These are phyloP conservation scores for Stictocephala bisonia DNA, from an alignment of 2,888 invertebrate species.

Conservation along the genomic window DNA sequence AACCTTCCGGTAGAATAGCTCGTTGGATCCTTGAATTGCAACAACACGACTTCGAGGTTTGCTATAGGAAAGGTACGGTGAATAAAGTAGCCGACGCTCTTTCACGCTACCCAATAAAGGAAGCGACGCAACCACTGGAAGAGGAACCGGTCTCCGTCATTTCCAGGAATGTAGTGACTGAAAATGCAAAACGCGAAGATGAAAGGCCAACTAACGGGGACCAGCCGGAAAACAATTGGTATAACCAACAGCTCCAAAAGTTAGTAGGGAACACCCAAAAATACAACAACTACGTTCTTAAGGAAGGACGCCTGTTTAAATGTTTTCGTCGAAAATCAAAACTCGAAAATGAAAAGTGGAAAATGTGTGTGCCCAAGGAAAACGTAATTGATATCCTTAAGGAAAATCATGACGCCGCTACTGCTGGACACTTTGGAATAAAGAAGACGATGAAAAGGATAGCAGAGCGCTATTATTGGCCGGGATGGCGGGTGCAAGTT, in stretches of 20 bases:
- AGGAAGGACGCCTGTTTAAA: too few species aligned
- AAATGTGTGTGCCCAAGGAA: not conserved
- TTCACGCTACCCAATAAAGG: not conserved
- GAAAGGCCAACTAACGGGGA: not conserved
- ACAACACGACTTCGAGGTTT: conserved; percentile 16
- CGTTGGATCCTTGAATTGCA: conserved; percentile 54
- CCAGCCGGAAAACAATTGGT: not conserved
- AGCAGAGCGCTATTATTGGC: conserved; percentile 3
- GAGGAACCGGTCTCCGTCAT: not conserved
- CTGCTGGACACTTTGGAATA: conserved; percentile 11
- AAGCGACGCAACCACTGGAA: too few species aligned
- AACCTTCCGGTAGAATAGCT: conserved; percentile 49
- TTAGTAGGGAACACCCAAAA: not conserved
- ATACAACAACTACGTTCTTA: not conserved
- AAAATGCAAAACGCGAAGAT: not conserved
- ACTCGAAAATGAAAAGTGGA: not conserved
- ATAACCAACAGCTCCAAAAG: not conserved
- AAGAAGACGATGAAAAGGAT: not conserved
- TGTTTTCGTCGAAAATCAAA: not conserved
- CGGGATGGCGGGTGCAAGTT: not conserved
- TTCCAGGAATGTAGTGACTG: not conserved
- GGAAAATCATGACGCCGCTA: not conserved
- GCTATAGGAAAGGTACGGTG: not conserved
- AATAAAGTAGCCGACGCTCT: conserved; percentile 9
- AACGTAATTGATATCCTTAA: not conserved